Percentiles rank a stretch among this genome's conserved stretches.
Conservation (phyloP, 2,888 invertebrate species). For the Sminthurinus aureus region DNA sequence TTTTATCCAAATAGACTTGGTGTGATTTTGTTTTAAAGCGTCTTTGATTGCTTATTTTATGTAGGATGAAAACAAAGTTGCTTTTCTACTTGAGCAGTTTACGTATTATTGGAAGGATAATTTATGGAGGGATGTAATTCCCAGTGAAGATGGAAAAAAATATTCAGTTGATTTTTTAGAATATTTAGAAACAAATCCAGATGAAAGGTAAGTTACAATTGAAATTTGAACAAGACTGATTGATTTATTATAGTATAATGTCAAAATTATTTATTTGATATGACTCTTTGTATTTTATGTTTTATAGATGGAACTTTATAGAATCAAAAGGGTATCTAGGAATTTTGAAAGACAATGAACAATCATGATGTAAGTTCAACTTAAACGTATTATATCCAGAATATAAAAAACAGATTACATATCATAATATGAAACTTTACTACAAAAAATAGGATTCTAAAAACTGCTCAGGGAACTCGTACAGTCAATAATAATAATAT, state of each 20-base stretch:
- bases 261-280: not conserved
- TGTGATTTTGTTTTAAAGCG: not conserved
- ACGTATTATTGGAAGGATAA: conserved; percentile 54
- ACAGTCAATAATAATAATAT: no score
- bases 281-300: not conserved
- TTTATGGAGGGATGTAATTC: conserved; percentile 53
- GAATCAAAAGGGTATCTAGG: not conserved
- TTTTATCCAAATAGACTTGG: not conserved
- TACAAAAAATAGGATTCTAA: no score
- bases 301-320: conserved; percentile 15
- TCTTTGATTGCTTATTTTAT: not conserved
- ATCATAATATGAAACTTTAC: no score
- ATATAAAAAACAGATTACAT: no score
- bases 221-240: no score
- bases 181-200: conserved; percentile 48
- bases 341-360: not conserved
- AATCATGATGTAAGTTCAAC: not conserved
- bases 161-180: conserved; percentile 54
- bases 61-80: conserved; percentile 47
- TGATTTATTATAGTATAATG: not conserved
- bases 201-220: conserved; percentile 48
- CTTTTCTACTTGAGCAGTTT: conserved; percentile 50
- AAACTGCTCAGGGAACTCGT: no score
- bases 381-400: no score
- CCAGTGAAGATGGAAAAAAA: conserved; percentile 36